Evolutionary conservation across 1,140 invertebrate genomes (phyloP), one percentile per base, ranked within the genome.

Genomic region (Oscheius sp.): DNA sequence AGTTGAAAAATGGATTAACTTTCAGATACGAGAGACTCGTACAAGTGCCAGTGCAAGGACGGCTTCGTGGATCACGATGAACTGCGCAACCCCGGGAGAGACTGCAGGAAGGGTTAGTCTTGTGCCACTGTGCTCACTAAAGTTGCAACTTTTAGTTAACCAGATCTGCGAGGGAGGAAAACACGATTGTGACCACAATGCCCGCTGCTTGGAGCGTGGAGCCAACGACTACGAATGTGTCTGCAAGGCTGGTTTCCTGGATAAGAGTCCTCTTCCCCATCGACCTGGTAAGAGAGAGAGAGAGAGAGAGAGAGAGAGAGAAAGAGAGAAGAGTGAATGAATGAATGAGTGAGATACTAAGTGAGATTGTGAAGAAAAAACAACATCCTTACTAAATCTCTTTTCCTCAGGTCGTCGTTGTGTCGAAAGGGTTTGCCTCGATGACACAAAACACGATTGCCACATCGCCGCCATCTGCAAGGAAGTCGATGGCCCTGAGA

Each of bases 21-120:
- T 68, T 58, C 26, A 67, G 71, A 74, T 28, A 74, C 72, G 4
- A 49, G 72, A 0, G 80, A 82, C 32, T 82, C 80, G 2, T 82
- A 78, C 72, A 82, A 81, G 52, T 82, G 81, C 63, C 71, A 78
- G 32, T 82, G 80, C 69, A 83, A 82, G 42, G 71, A 73, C 29
- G 82, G 82, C 23, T 83, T 79, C 42, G 64, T 68, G 1, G 82
- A 83, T 67, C 62, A 79, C 15, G 83, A 84, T 68, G 82, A 84
- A 61, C 72, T 84, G 7, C 55, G 78, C 13, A 83, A 83, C 71
- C 82, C 82, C 20, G 82, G 82, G 31, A 64, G 82, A 35, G 72
- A 80, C n/a, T 83, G 82, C 75, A 45, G 79, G 38, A 81, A 81
- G 31, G 32, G 72, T 74, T 20, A 61, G 64, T 55, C 2, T 32